Evolutionary conservation across 2,888 invertebrate genomes (phyloP).

Genomic region (Drosophila helvetica): DNA sequence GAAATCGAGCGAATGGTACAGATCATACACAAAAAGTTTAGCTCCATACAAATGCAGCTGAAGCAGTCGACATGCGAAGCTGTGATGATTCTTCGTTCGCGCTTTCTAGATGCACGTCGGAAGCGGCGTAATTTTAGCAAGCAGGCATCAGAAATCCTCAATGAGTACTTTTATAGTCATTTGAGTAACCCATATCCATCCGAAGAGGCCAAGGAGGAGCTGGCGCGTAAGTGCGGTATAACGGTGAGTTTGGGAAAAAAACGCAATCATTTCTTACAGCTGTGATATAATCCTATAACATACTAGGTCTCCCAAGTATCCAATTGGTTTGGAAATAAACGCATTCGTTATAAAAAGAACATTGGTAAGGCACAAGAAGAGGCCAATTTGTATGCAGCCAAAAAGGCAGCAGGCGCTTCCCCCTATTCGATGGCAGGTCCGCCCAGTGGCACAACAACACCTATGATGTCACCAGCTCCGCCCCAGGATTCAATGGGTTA

Average conservation of each 20-base stretch:
- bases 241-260: conserved; percentile 87
- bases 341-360: conserved; percentile 99
- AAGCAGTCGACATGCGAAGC: conserved; percentile 99
- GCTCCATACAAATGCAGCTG: conserved; percentile 98
- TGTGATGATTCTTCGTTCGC: conserved; percentile 96
- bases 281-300: background rate
- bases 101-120: conserved; percentile 91
- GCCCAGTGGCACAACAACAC: conserved; percentile 95
- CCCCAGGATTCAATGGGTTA: conserved; percentile 97
- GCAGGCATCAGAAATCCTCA: conserved; percentile 99
- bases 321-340: conserved; percentile 99
- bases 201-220: conserved; percentile 99
- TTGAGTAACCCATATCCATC: conserved; percentile 99
- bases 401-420: conserved; percentile 97
- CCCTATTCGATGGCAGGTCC: conserved; percentile 95
- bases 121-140: conserved; percentile 99
- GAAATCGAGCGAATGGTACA: conserved; percentile 99
- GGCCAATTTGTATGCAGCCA: conserved; percentile 99
- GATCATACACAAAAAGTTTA: conserved; percentile 99
- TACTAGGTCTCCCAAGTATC: conserved; percentile 90
- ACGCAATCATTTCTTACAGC: background rate
- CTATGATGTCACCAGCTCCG: conserved; percentile 97
- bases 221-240: conserved; percentile 99
- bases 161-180: conserved; percentile 99
- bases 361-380: conserved; percentile 99